Evolutionary conservation across 2,113 vertebrate genomes (phyloP).

Genomic region (Choloepus hoffmanni): DNA sequence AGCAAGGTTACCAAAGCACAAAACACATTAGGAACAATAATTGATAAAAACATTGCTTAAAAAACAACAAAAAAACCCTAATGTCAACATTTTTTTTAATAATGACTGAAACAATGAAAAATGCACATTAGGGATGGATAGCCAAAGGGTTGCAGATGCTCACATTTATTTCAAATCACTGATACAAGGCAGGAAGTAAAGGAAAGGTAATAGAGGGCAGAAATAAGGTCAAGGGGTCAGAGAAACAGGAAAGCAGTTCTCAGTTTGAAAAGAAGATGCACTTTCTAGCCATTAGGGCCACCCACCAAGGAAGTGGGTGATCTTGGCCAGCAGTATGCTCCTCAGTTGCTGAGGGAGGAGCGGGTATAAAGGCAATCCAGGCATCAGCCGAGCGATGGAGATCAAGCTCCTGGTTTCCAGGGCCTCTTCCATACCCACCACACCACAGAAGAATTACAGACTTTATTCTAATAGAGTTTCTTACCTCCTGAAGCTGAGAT

Average conservation of each 20-base stretch:
- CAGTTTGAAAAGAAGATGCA: background rate
- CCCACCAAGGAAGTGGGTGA: background rate
- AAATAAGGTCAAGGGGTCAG: background rate
- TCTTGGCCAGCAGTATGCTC: background rate
- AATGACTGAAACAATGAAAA: background rate
- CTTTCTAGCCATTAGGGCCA: background rate
- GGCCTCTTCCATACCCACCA: background rate
- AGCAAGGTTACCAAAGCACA: slow-evolving; percentile 7
- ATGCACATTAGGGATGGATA: background rate
- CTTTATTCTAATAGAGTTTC: slow-evolving; percentile 18
- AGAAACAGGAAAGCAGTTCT: background rate
- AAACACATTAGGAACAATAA: background rate
- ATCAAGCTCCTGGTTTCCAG: background rate
- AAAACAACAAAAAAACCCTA: background rate
- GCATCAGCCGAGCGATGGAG: background rate
- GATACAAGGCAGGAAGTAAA: background rate
- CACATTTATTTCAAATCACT: background rate
- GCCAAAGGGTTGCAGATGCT: background rate
- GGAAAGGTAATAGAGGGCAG: background rate
- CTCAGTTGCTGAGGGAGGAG: fast-evolving
- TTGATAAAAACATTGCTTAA: background rate
- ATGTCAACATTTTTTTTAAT: no score
- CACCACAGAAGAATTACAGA: background rate
- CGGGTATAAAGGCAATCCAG: background rate
- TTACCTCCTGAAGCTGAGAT: slow-evolving; percentile 96